These are phyloP conservation scores for Zaprionus lachaisei DNA, from an alignment of 1,140 invertebrate species.

Conservation along the genomic window DNA sequence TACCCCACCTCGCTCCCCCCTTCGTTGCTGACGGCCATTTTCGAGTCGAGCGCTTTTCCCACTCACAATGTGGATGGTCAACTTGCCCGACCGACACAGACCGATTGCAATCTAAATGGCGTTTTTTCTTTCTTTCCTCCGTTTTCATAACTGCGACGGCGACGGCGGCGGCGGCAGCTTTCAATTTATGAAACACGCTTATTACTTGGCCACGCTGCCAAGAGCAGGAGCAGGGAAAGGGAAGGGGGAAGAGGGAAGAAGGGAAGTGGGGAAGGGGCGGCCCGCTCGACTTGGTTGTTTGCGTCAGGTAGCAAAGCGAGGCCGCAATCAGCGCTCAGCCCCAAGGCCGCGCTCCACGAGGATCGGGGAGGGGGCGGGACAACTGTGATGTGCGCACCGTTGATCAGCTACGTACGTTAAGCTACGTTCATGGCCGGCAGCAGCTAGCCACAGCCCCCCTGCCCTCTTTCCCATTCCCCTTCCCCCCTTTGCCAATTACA, in stretches of 20 bases:
- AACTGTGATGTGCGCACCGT: conserved; percentile 31
- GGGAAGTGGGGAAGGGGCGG: conserved; percentile 10
- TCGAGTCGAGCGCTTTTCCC: conserved; percentile 70
- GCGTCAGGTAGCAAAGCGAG: conserved; percentile 66
- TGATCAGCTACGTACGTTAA: conserved; percentile 41
- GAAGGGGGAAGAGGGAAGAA: too few species aligned
- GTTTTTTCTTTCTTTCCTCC: conserved; percentile 53
- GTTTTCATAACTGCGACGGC: conserved; percentile 69
- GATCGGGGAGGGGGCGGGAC: conserved; percentile 29
- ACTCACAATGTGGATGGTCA: conserved; percentile 22
- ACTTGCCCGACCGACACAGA: conserved; percentile 39
- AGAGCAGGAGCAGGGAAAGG: background rate
- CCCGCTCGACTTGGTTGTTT: conserved; percentile 55
- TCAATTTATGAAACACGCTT: conserved; percentile 81
- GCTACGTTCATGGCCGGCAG: conserved; percentile 49
- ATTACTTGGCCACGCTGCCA: conserved; percentile 52
- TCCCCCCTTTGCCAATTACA: conserved; percentile 63
- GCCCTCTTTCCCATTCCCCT: conserved; percentile 15
- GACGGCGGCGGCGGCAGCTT: conserved; percentile 68
- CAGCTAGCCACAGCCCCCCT: conserved; percentile 12
- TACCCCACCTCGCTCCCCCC: background rate
- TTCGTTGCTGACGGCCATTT: conserved; percentile 59
- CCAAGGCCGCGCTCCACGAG: conserved; percentile 58
- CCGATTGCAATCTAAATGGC: conserved; percentile 79
- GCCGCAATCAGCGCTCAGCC: conserved; percentile 57